Evolutionary conservation across 2,113 vertebrate species (phyloP).

Genomic region (Brienomyrus longianalis): DNA sequence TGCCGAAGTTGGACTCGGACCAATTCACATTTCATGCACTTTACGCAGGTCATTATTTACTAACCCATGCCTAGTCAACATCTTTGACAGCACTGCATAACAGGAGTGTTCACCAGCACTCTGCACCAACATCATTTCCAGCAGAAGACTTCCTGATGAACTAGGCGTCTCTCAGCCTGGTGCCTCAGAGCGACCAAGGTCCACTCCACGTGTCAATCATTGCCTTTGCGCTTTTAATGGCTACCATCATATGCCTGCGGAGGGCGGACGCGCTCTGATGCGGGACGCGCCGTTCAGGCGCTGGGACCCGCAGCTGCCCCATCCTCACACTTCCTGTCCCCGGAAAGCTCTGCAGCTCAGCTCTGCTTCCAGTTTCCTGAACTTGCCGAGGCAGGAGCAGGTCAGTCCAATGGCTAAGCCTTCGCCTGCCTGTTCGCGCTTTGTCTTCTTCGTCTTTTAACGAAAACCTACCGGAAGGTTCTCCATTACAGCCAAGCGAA

Average conservation of each 20-base stretch:
- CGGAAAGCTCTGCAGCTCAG: constrained; percentile 30
- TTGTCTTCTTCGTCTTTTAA: background rate
- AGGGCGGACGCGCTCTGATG: background rate
- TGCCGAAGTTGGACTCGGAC: background rate
- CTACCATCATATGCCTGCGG: background rate
- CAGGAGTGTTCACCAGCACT: background rate
- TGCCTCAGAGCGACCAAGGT: background rate
- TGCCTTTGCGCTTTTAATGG: background rate
- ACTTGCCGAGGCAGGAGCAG: background rate
- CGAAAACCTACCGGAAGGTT: background rate
- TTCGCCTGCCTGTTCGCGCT: background rate
- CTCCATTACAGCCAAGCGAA: background rate
- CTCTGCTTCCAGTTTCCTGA: too few relatives aligned
- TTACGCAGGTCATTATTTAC: background rate
- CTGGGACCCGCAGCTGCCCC: constrained; percentile 4
- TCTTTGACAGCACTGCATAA: background rate
- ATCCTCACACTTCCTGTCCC: constrained; percentile 32
- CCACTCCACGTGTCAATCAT: background rate
- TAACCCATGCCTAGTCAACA: background rate
- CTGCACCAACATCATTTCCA: background rate
- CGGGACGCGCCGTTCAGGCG: background rate
- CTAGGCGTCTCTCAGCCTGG: background rate
- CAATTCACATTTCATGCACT: background rate
- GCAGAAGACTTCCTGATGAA: background rate
- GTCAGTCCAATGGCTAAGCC: background rate